Evolutionary conservation across 2,113 vertebrate genomes (phyloP).

Genomic region (Glareola pratincola): DNA sequence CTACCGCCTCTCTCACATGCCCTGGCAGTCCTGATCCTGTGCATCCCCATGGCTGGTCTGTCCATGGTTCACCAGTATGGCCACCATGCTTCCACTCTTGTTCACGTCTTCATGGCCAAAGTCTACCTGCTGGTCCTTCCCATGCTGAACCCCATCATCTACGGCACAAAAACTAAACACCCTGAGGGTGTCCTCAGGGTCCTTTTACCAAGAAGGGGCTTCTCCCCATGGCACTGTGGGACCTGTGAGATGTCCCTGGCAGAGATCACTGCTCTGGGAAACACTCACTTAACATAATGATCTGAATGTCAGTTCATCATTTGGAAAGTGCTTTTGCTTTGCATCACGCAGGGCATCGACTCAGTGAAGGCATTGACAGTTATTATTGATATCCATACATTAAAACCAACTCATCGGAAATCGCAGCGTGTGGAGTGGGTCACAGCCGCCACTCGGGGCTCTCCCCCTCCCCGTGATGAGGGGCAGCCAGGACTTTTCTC

Average conservation of each 20-base stretch:
- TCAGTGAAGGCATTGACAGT: background rate
- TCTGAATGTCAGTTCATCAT: no score
- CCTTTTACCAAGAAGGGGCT: background rate
- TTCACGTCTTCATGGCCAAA: background rate
- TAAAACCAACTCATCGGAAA: background rate
- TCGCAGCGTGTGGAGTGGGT: background rate
- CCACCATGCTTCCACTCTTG: background rate
- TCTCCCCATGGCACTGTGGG: background rate
- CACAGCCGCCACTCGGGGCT: background rate
- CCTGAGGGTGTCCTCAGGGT: background rate
- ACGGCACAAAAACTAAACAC: background rate
- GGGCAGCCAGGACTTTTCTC: background rate
- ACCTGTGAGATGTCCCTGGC: background rate
- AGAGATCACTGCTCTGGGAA: background rate
- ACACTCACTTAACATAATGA: no score
- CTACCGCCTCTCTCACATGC: background rate
- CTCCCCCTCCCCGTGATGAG: background rate
- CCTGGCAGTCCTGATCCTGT: conserved; percentile 12
- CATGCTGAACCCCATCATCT: background rate
- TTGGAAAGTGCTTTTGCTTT: background rate
- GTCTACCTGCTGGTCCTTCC: background rate
- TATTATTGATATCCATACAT: no score
- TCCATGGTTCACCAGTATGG: conserved; percentile 3
- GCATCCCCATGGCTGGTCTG: background rate
- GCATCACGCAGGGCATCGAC: background rate